phyloP scores from a whole-genome alignment of 1,140 invertebrate genomes.

The Drosophila albomicans region DNA sequence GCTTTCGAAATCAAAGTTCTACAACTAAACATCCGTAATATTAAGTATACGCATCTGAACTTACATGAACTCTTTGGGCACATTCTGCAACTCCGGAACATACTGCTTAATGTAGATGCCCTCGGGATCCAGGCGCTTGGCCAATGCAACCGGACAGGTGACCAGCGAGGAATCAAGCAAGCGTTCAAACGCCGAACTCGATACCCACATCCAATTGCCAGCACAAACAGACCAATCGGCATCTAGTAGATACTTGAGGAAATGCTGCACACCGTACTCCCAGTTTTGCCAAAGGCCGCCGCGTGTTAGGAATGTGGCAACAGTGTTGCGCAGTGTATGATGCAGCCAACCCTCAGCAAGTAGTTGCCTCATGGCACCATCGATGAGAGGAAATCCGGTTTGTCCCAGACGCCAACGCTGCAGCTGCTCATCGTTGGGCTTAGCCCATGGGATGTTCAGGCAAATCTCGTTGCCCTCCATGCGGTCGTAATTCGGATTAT shows the following conservation, averaged over 20 bases:
- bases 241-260: conserved; percentile 89
- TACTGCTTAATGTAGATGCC: conserved; percentile 90
- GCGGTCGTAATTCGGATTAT: conserved; percentile 88
- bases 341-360: conserved; percentile 88
- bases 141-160: conserved; percentile 88
- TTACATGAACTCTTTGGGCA: conserved; percentile 89
- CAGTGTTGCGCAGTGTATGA: conserved; percentile 89
- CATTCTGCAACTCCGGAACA: conserved; percentile 88
- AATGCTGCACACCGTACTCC: conserved; percentile 89
- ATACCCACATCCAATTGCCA: conserved; percentile 94
- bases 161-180: conserved; percentile 88
- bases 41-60: conserved; percentile 38
- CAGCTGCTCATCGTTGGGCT: conserved; percentile 85
- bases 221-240: conserved; percentile 91
- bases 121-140: conserved; percentile 89
- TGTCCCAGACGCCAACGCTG: conserved; percentile 88
- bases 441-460: conserved; percentile 90
- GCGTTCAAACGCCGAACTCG: conserved; percentile 90
- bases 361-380: conserved; percentile 90
- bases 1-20: too few relatives aligned
- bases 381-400: conserved; percentile 92
- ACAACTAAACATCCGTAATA: too few relatives aligned
- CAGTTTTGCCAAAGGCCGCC: conserved; percentile 91
- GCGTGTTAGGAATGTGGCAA: conserved; percentile 90
- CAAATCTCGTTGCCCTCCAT: conserved; percentile 91